These are phyloP conservation scores for Drosophila tropicalis DNA, from an alignment of 1,140 invertebrate species.

Conservation along the genomic window DNA sequence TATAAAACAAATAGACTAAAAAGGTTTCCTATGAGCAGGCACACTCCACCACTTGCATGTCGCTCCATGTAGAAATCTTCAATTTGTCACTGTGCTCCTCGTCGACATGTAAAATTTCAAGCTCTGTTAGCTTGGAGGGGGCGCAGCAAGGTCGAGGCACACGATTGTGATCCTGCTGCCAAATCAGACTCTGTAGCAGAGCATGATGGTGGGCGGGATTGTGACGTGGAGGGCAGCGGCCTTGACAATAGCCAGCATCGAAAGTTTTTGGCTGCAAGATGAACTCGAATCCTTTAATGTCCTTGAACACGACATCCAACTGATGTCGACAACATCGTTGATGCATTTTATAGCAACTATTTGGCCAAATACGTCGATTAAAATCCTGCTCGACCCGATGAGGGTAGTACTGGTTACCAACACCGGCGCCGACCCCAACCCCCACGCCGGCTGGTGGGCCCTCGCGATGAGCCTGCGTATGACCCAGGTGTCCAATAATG, in stretches of 20 bases:
- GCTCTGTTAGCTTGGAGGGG: constrained; percentile 87
- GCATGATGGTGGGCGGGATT: constrained; percentile 90
- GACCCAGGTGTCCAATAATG: constrained; percentile 81
- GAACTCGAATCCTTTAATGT: constrained; percentile 88
- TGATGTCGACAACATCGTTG: constrained; percentile 87
- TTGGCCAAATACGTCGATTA: constrained; percentile 80
- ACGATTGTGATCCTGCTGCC: constrained; percentile 85
- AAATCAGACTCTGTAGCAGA: constrained; percentile 88
- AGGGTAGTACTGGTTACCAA: constrained; percentile 35
- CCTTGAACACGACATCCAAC: constrained; percentile 87
- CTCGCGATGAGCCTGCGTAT: constrained; percentile 20
- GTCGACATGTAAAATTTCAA: constrained; percentile 88
- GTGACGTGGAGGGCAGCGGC: constrained; percentile 88
- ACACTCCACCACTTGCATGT: constrained; percentile 89
- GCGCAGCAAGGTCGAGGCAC: constrained; percentile 89
- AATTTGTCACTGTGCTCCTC: constrained; percentile 86
- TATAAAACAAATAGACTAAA: background rate
- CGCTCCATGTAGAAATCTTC: constrained; percentile 88
- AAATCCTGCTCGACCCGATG: constrained; percentile 28
- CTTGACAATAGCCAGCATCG: constrained; percentile 89
- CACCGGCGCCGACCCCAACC: constrained; percentile 11
- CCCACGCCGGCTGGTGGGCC: constrained; percentile 9
- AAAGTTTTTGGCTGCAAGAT: constrained; percentile 89
- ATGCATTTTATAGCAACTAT: constrained; percentile 84
- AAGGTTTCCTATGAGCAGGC: constrained; percentile 86